Conservation (phyloP, 2,113 vertebrate species). For the Engystomops pustulosus region DNA sequence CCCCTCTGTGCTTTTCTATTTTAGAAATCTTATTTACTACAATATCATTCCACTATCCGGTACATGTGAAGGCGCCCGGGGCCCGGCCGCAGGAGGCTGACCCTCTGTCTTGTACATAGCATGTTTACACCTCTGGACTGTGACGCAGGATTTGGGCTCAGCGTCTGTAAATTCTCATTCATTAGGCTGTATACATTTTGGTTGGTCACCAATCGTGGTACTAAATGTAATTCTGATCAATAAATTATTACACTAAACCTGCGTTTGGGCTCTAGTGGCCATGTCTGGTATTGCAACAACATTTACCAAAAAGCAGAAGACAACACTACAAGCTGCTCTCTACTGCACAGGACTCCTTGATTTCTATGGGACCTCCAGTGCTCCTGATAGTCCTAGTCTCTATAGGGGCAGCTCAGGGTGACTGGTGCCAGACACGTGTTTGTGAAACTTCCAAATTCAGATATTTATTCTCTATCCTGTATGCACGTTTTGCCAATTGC, state of each 20-base stretch:
- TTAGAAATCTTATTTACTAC: background rate
- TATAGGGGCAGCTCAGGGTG: too few relatives aligned
- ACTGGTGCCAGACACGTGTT: too few relatives aligned
- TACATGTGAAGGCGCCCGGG: background rate
- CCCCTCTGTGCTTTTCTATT: background rate
- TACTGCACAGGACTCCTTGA: too few relatives aligned
- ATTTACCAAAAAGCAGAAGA: too few relatives aligned
- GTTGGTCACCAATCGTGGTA: constrained; percentile 71
- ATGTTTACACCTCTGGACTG: constrained; percentile 57
- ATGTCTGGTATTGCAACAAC: too few relatives aligned
- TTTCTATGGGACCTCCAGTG: too few relatives aligned
- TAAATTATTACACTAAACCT: constrained; percentile 70
- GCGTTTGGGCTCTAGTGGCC: constrained; percentile 1
- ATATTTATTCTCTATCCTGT: too few relatives aligned
- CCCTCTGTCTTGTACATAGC: constrained; percentile 48
- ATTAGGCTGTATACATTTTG: constrained; percentile 64
- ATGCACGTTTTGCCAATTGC: too few relatives aligned
- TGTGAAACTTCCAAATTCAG: too few relatives aligned
- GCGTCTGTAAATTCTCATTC: constrained; percentile 66
- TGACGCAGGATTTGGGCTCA: constrained; percentile 50
- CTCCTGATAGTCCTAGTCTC: too few relatives aligned
- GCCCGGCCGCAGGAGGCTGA: background rate
- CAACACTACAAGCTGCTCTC: too few relatives aligned
- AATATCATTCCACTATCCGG: background rate
- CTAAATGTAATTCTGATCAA: constrained; percentile 70